A percentile compares a stretch with the other conserved stretches of the same genome.
Evolutionary conservation across 2,113 vertebrate species (phyloP).

Genomic region (Pteruthius melanotis): DNA sequence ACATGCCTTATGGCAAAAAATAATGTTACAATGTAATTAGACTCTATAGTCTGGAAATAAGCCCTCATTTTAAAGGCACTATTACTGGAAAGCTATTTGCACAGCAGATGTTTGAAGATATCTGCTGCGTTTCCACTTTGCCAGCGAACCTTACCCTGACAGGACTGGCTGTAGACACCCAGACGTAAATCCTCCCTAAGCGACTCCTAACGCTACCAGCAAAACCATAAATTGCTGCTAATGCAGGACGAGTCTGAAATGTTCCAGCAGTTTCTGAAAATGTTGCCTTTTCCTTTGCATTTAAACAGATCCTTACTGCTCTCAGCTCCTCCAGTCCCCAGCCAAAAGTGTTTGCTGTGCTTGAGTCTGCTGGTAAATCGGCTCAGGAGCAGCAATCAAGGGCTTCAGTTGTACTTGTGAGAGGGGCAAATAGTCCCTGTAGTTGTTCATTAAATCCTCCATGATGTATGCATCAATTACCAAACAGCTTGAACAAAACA

Average conservation of each 20-base stretch:
- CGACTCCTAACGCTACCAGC: not conserved
- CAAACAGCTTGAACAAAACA: constrained; percentile 79
- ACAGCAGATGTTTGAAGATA: constrained; percentile 63
- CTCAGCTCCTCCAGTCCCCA: not conserved
- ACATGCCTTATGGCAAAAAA: constrained; percentile 38
- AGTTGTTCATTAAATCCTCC: constrained; percentile 77
- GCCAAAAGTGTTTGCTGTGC: constrained; percentile 5
- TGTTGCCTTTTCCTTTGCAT: constrained; percentile 39
- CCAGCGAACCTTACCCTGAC: constrained; percentile 25
- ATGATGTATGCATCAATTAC: constrained; percentile 77
- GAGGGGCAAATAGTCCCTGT: constrained; percentile 72
- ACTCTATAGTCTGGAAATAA: not conserved
- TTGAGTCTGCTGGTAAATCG: not conserved
- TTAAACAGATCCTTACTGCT: not conserved
- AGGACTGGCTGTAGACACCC: not conserved
- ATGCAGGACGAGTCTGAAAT: constrained; percentile 25
- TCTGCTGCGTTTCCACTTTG: constrained; percentile 51
- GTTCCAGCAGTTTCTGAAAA: constrained; percentile 31
- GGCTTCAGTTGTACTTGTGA: constrained; percentile 70
- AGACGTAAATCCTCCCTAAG: constrained; percentile 41
- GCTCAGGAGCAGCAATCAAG: constrained; percentile 68
- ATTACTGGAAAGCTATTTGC: constrained; percentile 50
- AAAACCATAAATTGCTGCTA: constrained; percentile 55
- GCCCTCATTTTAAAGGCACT: constrained; percentile 52
- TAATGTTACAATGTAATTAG: constrained; percentile 59